Evolutionary conservation across 2,113 vertebrate species (phyloP), one percentile per base, ranked within the genome.

Genomic region (Ictalurus punctatus): DNA sequence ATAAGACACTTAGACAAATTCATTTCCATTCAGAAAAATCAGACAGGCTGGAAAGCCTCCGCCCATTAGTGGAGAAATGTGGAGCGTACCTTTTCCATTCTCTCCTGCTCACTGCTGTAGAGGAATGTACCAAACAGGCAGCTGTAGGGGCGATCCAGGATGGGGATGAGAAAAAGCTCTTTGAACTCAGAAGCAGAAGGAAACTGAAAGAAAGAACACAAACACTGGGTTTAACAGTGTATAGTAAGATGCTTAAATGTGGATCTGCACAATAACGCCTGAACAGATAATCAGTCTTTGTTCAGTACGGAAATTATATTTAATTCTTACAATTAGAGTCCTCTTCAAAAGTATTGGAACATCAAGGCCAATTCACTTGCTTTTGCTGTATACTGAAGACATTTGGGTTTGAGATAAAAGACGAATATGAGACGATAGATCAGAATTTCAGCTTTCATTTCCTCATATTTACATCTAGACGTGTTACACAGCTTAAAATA

Each of bases 101-200:
- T 94, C 89, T 99, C 97, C 92, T 97, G 96, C 89, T 99, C 98
- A 91, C 96, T 97, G 95, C 97, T 98, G 91, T 96, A 97, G 82
- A 99, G 95, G 94, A 99, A 99, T 16, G 98, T 98, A 52, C 98
- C 98, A 89, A 99, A 99, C 82, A 99, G 96, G 90, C 98, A 98
- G 94, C 98, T 99, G 94, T 98, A 98, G 23, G 99, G 97, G 91
- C 99, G 98, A 92, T 99, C 98, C 96, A 99, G 94, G 93, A 98
- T 95, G 19, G 97, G 98, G 92, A 99, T 95, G 92, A 99, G 95
- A 95, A 99, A 98, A 30, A 99, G 93, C 91, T 99, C 98, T 0
- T 98, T 99, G 93, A 99, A 99, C 93, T 99, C 98, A 92, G 99
- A 99, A 1, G 98, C 98, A 86, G 98, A 95, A 78, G 98, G 97